Evolutionary conservation across 2,113 vertebrate species (phyloP).

Genomic region (Empidonax alnorum): DNA sequence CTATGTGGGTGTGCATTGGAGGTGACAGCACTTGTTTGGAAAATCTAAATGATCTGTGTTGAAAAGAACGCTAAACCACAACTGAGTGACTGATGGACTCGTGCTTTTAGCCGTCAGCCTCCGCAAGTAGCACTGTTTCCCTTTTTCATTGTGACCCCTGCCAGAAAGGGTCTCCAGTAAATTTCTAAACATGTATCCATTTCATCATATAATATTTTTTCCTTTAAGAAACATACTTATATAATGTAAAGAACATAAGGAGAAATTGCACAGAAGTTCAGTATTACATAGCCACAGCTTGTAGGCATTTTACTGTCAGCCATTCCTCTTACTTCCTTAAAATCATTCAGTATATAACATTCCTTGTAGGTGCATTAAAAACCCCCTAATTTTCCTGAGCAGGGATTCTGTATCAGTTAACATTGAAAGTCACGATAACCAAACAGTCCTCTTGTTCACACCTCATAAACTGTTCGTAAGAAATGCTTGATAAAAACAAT

Average conservation of each 20-base stretch:
- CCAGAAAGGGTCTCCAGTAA: conserved; percentile 2
- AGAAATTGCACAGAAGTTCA: neutral
- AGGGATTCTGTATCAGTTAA: neutral
- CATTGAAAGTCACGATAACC: neutral
- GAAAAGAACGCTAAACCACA: conserved; percentile 1
- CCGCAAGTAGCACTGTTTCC: neutral
- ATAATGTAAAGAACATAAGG: neutral
- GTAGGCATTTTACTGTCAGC: neutral
- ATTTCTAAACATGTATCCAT: neutral
- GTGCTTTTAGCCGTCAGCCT: neutral
- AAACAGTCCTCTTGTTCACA: neutral
- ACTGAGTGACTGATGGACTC: neutral
- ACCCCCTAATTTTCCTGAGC: neutral
- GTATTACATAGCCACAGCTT: neutral
- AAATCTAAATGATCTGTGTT: neutral
- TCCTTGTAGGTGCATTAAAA: neutral
- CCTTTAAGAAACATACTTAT: neutral
- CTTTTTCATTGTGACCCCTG: neutral
- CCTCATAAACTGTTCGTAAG: neutral
- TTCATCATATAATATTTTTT: neutral
- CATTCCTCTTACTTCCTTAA: neutral
- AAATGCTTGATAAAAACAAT: conserved; percentile 3
- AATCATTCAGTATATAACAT: neutral
- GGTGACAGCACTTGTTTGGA: conserved; percentile 12
- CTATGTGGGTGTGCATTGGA: neutral